phyloP scores from a whole-genome alignment of 2,113 vertebrate species.

The Hippoglossus stenolepis region DNA sequence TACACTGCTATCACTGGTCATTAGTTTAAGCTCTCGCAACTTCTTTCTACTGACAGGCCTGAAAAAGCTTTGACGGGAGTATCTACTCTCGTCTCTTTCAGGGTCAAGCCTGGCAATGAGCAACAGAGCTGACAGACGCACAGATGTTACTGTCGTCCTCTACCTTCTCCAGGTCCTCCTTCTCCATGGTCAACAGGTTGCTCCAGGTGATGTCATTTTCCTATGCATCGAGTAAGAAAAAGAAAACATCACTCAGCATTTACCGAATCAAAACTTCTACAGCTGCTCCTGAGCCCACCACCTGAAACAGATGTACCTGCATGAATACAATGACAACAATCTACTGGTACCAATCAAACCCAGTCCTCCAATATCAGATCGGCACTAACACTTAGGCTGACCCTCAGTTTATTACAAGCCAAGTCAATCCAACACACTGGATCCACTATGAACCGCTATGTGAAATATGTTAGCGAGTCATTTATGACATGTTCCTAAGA shows the following conservation, averaged over 20 bases:
- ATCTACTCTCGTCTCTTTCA: conserved; percentile 23
- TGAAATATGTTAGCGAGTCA: conserved; percentile 66
- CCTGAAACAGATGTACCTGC: conserved; percentile 60
- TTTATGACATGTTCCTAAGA: conserved; percentile 25
- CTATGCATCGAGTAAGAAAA: conserved; percentile 66
- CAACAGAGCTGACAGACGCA: conserved; percentile 31
- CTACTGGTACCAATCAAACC: conserved; percentile 11
- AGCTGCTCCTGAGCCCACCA: conserved; percentile 6
- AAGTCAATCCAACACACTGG: conserved; percentile 2
- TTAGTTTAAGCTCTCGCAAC: not conserved
- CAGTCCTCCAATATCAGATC: conserved; percentile 20
- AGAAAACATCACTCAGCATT: conserved; percentile 30
- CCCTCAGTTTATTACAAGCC: not conserved
- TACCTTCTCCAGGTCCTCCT: conserved; percentile 91
- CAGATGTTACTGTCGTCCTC: conserved; percentile 43
- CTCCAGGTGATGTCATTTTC: conserved; percentile 88
- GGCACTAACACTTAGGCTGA: conserved; percentile 6
- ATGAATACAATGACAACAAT: conserved; percentile 26
- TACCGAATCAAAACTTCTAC: conserved; percentile 51
- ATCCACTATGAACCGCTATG: conserved; percentile 18
- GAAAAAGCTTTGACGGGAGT: not conserved
- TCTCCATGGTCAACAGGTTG: conserved; percentile 88
- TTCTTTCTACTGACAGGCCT: not conserved
- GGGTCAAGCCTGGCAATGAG: conserved; percentile 23
- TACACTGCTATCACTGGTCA: not conserved